These are phyloP conservation scores for Galeopsomyia nigrocyanea DNA, from an alignment of 2,888 invertebrate species.

Conservation along the genomic window DNA sequence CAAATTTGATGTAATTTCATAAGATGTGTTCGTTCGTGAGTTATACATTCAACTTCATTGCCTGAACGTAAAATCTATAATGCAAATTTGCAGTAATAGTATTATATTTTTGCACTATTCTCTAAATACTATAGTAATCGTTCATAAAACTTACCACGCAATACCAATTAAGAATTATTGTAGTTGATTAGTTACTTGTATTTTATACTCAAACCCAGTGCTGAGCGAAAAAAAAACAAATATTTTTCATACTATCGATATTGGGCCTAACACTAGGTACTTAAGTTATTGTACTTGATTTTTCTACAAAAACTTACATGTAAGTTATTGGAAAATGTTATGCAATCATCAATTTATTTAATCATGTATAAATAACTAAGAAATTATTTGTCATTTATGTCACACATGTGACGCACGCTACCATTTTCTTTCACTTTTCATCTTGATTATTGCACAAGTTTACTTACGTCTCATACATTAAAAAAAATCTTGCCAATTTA, in stretches of 20 bases:
- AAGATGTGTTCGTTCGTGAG: background rate
- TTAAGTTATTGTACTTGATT: constrained; percentile 46
- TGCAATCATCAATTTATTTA: constrained; percentile 15
- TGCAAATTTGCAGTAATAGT: constrained; percentile 25
- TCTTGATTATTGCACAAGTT: constrained; percentile 33
- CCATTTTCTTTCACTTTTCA: background rate
- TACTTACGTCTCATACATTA: background rate
- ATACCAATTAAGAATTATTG: constrained; percentile 18
- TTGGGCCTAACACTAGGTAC: constrained; percentile 41
- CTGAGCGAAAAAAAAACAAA: constrained; percentile 14
- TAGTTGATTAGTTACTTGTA: constrained; percentile 30
- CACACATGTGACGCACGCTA: background rate
- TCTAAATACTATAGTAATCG: constrained; percentile 22
- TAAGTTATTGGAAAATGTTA: constrained; percentile 20
- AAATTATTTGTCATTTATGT: background rate
- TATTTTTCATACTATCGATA: constrained; percentile 35
- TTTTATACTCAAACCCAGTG: constrained; percentile 27
- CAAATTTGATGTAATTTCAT: too few species aligned
- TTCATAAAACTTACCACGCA: constrained; percentile 30
- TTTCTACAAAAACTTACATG: constrained; percentile 23
- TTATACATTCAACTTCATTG: background rate
- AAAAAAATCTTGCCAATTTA: background rate
- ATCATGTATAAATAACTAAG: constrained; percentile 11
- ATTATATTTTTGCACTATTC: constrained; percentile 40
- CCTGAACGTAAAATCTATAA: constrained; percentile 7